Evolutionary conservation across 2,113 vertebrate genomes (phyloP), one percentile per base, ranked within the genome.

Genomic region (Siniperca knerii): DNA sequence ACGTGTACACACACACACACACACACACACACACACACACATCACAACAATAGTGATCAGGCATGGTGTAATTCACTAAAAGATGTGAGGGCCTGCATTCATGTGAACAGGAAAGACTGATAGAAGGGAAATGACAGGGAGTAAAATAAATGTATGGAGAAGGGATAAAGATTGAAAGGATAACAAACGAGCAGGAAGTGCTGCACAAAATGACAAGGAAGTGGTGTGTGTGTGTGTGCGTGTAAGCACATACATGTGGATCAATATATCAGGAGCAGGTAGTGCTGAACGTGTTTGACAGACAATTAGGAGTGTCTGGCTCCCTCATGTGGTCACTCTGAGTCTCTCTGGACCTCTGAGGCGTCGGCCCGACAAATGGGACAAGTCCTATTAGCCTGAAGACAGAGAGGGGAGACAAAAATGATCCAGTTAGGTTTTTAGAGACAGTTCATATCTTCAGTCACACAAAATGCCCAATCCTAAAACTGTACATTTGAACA

Each of bases 341-440:
- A 98, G 97, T 99, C 98, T 94, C 98, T 96, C 95, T 99, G 98
- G 77, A 99, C 97, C 95, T 99, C 98, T 0, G 98, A 99, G 87
- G 98, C 98, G 80, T 99, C 98, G 46, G 98, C 98, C 94, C 98
- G 96, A 90, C 98, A 99, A 92, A 99, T 99, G 1, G 98, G 98
- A 92, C 98, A 99, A 65, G 98, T 99, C 91, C 98, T 97, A 95
- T 99, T 99, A 76, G 97, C 98, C 98, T 99, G 91, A 65, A 87
- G 82, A 82, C 42, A 23, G 42, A 77, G 4, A 77, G 68, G 70
- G 15, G 52, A 40, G 48, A 79, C 29, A 6, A 57, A 71, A 52
- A 16, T 8, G 2, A 73, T 37, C 2, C 25, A 11, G 40, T 74
- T 46, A 68, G 37, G 48, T 35, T 82, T 77, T 35, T 8, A 46